Conservation (phyloP, 2,888 invertebrate genomes). For the Osmoderma eremita region DNA sequence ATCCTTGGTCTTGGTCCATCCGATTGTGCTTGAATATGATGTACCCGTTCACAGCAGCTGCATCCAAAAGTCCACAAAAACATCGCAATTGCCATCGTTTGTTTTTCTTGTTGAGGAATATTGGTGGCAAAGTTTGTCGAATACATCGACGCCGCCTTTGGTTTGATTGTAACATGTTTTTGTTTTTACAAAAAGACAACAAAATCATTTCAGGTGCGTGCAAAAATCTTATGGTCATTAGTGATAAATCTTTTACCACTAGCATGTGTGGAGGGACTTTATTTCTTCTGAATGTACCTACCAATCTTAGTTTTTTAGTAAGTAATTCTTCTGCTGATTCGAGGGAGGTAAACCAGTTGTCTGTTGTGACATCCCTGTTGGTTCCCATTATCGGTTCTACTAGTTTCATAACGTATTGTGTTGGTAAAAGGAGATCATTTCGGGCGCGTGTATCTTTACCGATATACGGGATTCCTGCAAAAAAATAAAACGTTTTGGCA, state of each 20-base stretch:
- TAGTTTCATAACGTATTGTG: slow-evolving; percentile 41
- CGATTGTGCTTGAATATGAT: too few relatives aligned
- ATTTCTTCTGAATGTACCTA: slow-evolving; percentile 45
- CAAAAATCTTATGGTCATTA: too few relatives aligned
- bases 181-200: too few relatives aligned
- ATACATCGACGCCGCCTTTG: too few relatives aligned
- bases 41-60: too few relatives aligned
- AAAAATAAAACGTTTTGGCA: slow-evolving; percentile 36
- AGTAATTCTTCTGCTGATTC: slow-evolving; percentile 40
- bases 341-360: slow-evolving; percentile 41
- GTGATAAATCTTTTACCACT: neutral
- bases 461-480: slow-evolving; percentile 28
- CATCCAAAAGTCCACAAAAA: too few relatives aligned
- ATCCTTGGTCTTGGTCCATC: too few relatives aligned
- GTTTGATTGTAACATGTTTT: too few relatives aligned
- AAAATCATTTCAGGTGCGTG: too few relatives aligned
- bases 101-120: too few relatives aligned
- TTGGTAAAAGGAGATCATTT: slow-evolving; percentile 18
- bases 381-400: slow-evolving; percentile 31
- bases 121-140: too few relatives aligned
- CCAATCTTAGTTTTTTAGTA: slow-evolving; percentile 39
- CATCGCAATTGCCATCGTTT: too few relatives aligned
- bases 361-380: slow-evolving; percentile 36
- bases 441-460: slow-evolving; percentile 35
- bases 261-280: slow-evolving; percentile 40